A percentile compares a stretch with the other conserved stretches of the same genome.
These are phyloP conservation scores for Acrobasis repandana DNA, from an alignment of 2,888 invertebrate genomes.

Conservation along the genomic window DNA sequence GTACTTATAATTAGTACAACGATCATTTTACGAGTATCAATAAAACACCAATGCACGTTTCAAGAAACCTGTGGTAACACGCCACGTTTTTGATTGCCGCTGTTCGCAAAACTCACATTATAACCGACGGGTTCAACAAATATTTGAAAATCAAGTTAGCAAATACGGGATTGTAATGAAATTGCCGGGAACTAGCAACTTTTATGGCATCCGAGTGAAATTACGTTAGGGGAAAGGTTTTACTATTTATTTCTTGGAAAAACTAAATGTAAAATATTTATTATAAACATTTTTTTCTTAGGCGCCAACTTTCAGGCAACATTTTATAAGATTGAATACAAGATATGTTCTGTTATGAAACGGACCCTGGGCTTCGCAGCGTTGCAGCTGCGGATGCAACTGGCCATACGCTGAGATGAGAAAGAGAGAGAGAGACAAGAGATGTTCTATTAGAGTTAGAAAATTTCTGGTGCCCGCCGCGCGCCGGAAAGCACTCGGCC, in stretches of 20 bases:
- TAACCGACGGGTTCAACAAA: conserved; percentile 26
- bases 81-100: conserved; percentile 23
- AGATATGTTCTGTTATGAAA: too few species aligned
- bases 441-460: too few species aligned
- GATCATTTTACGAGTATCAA: neutral
- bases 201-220: conserved; percentile 13
- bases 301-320: too few species aligned
- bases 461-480: too few species aligned
- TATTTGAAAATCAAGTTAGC: conserved; percentile 31
- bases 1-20: too few species aligned
- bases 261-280: neutral
- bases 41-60: neutral
- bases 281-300: too few species aligned
- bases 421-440: too few species aligned
- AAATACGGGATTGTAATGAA: conserved; percentile 30
- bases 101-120: conserved; percentile 21
- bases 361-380: too few species aligned
- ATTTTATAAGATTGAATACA: too few species aligned
- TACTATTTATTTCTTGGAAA: neutral
- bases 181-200: conserved; percentile 25
- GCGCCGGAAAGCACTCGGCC: too few species aligned
- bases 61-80: conserved; percentile 18
- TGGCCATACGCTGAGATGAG: too few species aligned
- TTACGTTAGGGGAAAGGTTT: neutral
- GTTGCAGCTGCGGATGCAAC: too few species aligned